A percentile compares a stretch with the other conserved stretches of the same genome.
These are phyloP conservation scores for Numenius arquata DNA, from an alignment of 2,113 vertebrate genomes.

Conservation along the genomic window DNA sequence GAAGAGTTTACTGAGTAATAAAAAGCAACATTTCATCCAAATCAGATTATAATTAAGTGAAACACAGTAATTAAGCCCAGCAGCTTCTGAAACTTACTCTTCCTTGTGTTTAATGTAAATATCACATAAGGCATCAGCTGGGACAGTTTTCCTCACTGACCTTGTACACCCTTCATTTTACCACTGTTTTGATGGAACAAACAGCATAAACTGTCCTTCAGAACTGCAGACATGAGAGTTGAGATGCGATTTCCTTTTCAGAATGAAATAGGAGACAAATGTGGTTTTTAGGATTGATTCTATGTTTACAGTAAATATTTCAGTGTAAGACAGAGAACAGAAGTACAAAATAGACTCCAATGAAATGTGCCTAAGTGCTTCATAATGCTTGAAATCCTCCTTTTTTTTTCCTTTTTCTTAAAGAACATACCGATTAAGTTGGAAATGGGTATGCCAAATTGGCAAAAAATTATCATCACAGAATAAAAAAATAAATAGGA, in stretches of 20 bases:
- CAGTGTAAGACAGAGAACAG: slow-evolving; percentile 3
- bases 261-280: slow-evolving; percentile 14
- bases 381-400: background rate
- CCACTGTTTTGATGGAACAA: slow-evolving; percentile 2
- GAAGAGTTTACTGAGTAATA: background rate
- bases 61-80: background rate
- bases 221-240: background rate
- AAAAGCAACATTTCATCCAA: slow-evolving; percentile 2
- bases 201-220: background rate
- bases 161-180: background rate
- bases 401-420: background rate
- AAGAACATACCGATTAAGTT: background rate
- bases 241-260: background rate
- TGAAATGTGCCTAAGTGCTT: background rate
- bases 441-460: background rate
- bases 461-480: background rate
- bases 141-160: slow-evolving; percentile 18
- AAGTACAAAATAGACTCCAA: background rate
- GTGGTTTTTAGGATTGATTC: background rate
- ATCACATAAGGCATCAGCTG: background rate
- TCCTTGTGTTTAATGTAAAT: background rate
- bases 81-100: slow-evolving; percentile 1
- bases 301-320: slow-evolving; percentile 37
- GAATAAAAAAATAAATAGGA: background rate
- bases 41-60: background rate